Conservation (phyloP, 1,140 invertebrate genomes). For the Eurosta solidaginis region DNA sequence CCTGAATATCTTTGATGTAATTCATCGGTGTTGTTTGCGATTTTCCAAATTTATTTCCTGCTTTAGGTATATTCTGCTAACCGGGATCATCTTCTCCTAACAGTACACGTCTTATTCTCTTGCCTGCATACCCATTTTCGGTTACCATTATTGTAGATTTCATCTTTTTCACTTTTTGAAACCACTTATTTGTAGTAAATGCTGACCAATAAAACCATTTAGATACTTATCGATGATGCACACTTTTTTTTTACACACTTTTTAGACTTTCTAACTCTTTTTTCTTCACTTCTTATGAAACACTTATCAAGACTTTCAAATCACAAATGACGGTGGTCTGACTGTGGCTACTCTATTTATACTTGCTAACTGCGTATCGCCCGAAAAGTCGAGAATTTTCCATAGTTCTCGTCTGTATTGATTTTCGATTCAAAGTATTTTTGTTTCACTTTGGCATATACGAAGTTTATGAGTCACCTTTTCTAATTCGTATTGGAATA, state of each 20-base stretch:
- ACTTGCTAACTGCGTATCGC: neutral
- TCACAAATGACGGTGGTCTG: neutral
- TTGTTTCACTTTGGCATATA: neutral
- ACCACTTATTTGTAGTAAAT: neutral
- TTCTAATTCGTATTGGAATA: neutral
- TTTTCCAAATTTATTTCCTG: too few relatives aligned
- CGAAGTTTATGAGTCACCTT: neutral
- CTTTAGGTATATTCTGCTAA: neutral
- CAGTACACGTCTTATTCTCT: neutral
- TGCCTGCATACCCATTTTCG: neutral
- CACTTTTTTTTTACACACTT: neutral
- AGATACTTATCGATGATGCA: too few relatives aligned
- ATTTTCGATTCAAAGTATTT: neutral
- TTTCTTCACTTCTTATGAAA: too few relatives aligned
- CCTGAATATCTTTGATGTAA: too few relatives aligned
- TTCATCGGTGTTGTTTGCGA: too few relatives aligned
- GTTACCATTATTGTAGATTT: neutral
- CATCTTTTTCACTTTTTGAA: neutral
- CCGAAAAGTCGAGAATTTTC: slow-evolving; percentile 1
- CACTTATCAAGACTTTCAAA: neutral
- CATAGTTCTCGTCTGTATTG: neutral
- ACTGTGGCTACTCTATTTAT: neutral
- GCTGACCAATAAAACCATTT: neutral
- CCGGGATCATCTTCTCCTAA: neutral
- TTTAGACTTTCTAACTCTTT: neutral